Evolutionary conservation across 2,113 vertebrate genomes (phyloP).

Genomic region (Neoarius graeffei): DNA sequence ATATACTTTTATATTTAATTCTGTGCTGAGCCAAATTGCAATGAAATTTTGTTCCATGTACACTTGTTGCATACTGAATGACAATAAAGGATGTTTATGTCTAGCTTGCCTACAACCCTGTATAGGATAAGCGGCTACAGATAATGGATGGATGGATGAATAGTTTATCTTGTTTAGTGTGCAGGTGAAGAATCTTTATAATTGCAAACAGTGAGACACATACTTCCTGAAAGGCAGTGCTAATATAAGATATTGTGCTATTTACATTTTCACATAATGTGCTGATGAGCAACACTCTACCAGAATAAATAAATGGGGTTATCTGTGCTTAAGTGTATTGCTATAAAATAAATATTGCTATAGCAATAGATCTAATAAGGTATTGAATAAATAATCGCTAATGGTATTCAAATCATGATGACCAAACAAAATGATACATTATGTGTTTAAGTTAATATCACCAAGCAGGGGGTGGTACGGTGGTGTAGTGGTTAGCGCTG

Average conservation of each 20-base stretch:
- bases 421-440: background rate
- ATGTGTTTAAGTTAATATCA: background rate
- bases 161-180: background rate
- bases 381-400: background rate
- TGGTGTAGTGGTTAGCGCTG: no score
- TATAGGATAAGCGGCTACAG: no score
- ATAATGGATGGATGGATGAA: no score
- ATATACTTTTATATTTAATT: no score
- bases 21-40: no score
- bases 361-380: background rate
- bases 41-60: no score
- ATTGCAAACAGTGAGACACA: background rate
- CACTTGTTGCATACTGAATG: no score
- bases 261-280: background rate
- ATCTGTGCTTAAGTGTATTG: background rate
- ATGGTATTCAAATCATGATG: background rate
- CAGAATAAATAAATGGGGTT: background rate
- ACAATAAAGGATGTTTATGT: no score
- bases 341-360: background rate
- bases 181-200: slow-evolving; percentile 15
- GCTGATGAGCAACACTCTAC: background rate
- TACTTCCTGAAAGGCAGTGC: background rate
- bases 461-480: no score
- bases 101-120: no score
- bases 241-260: slow-evolving; percentile 7